Conservation (phyloP, 2,888 invertebrate species). For the Parnassius glacialis region DNA sequence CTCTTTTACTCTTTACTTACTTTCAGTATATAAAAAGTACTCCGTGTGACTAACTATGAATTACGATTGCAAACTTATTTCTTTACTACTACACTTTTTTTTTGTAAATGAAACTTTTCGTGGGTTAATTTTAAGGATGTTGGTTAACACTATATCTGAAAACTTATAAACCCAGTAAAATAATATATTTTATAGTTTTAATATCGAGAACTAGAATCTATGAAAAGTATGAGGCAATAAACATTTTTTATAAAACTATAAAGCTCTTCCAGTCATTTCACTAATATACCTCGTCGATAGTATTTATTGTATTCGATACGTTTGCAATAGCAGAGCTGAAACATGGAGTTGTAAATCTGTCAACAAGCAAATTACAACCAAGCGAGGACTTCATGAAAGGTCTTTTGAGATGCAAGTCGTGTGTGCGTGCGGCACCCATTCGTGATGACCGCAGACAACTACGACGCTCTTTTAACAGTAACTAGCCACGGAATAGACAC, state of each 20-base stretch:
- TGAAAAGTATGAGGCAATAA: too few species aligned
- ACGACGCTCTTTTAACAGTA: neutral
- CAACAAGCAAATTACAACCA: slow-evolving; percentile 61
- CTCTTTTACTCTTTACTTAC: too few species aligned
- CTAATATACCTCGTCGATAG: slow-evolving; percentile 34
- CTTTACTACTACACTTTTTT: too few species aligned
- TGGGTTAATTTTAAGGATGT: too few species aligned
- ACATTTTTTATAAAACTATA: neutral
- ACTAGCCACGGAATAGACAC: neutral
- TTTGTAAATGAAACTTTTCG: too few species aligned
- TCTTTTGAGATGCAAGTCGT: slow-evolving; percentile 41
- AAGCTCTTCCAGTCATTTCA: slow-evolving; percentile 28
- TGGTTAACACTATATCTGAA: too few species aligned
- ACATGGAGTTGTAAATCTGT: slow-evolving; percentile 65
- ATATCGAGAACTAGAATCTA: too few species aligned
- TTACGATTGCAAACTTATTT: too few species aligned
- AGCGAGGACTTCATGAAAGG: slow-evolving; percentile 44
- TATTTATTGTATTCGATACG: slow-evolving; percentile 41
- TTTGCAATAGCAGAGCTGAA: slow-evolving; percentile 34
- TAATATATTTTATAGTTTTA: too few species aligned
- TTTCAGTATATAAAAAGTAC: too few species aligned
- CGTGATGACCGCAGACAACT: slow-evolving; percentile 34
- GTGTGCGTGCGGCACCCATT: slow-evolving; percentile 40
- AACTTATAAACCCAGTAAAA: too few species aligned
- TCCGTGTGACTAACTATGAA: too few species aligned